Evolutionary conservation across 1,140 invertebrate genomes (phyloP).

Genomic region (Heliothis subflexa): DNA sequence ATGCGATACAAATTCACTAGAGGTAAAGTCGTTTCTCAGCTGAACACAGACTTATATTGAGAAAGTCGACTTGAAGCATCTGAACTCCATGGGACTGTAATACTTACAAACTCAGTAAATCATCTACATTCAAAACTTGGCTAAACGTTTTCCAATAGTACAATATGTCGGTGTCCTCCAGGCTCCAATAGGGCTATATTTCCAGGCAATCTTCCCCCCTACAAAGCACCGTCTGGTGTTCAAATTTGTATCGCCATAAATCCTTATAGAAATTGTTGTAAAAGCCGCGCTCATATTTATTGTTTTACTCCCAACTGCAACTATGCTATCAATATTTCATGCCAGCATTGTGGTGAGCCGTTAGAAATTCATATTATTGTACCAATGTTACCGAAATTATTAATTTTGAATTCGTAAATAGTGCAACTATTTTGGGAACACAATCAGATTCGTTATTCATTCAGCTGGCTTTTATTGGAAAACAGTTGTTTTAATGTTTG

Average conservation of each 20-base stretch:
- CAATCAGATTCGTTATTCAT: slow-evolving; percentile 1
- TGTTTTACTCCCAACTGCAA: slow-evolving; percentile 39
- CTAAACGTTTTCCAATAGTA: slow-evolving; percentile 35
- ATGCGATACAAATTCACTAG: too few species aligned
- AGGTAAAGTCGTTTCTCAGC: too few species aligned
- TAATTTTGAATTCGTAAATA: slow-evolving; percentile 21
- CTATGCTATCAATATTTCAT: slow-evolving; percentile 41
- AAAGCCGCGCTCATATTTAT: slow-evolving; percentile 42
- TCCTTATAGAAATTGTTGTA: slow-evolving; percentile 45
- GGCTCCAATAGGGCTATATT: slow-evolving; percentile 31
- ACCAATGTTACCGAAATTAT: slow-evolving; percentile 5
- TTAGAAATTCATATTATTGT: slow-evolving; percentile 26
- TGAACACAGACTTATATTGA: too few species aligned
- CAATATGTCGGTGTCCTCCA: not conserved
- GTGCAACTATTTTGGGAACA: not conserved
- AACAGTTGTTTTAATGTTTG: too few species aligned
- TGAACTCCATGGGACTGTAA: not conserved
- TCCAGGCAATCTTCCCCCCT: slow-evolving; percentile 22
- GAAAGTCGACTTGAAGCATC: too few species aligned
- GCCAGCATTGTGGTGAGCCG: slow-evolving; percentile 12
- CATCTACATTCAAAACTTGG: slow-evolving; percentile 10
- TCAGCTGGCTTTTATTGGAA: not conserved
- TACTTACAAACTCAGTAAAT: slow-evolving; percentile 31
- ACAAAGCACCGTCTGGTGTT: slow-evolving; percentile 39
- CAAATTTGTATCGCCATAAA: slow-evolving; percentile 52